These are phyloP conservation scores for Zele albiditarsus DNA, from an alignment of 2,888 invertebrate genomes.

Conservation along the genomic window DNA sequence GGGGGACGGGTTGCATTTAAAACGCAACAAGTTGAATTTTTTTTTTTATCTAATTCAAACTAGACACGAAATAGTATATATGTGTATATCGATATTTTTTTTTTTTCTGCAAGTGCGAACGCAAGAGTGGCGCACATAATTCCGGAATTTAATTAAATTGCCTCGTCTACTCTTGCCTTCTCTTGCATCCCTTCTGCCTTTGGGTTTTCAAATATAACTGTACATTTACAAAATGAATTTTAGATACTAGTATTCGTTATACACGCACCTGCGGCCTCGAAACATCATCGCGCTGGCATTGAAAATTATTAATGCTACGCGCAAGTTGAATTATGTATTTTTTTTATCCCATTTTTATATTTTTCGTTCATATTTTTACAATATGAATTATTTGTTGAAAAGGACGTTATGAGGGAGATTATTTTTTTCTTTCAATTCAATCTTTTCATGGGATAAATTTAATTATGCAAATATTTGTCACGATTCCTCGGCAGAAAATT, in stretches of 20 bases:
- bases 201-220: neutral
- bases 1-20: constrained; percentile 29
- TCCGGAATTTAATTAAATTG: constrained; percentile 42
- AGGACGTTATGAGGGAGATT: neutral
- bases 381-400: neutral
- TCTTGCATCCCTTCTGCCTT: neutral
- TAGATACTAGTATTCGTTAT: constrained; percentile 39
- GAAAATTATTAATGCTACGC: constrained; percentile 27
- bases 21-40: constrained; percentile 44
- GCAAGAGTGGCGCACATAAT: constrained; percentile 21
- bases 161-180: constrained; percentile 16
- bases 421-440: neutral
- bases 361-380: neutral
- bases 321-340: constrained; percentile 16
- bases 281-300: constrained; percentile 32
- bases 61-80: constrained; percentile 23
- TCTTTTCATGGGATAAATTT: neutral
- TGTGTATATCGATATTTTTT: neutral
- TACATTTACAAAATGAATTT: constrained; percentile 37
- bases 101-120: constrained; percentile 3
- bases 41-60: constrained; percentile 31
- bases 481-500: neutral
- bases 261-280: constrained; percentile 36
- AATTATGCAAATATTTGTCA: neutral
- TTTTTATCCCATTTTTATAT: neutral